A percentile compares a stretch with the other conserved stretches of the same genome.
phyloP scores from a whole-genome alignment of 2,113 vertebrate genomes.

The Butorides virescens region DNA sequence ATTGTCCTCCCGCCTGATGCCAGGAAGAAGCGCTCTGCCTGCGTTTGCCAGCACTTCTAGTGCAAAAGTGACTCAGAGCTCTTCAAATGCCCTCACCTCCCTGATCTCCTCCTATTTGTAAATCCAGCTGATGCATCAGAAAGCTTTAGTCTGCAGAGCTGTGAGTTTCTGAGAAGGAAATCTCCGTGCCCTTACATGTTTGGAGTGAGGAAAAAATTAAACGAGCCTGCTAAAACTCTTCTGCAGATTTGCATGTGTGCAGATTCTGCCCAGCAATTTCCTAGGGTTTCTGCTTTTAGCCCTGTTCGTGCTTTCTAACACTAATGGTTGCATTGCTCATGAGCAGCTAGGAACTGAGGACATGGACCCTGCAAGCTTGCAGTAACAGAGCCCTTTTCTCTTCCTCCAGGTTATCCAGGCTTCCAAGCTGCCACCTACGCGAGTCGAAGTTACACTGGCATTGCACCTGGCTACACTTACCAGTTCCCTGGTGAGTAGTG shows the following conservation, averaged over 20 bases:
- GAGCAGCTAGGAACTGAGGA: not conserved
- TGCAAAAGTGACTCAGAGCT: not conserved
- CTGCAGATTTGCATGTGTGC: fast-evolving
- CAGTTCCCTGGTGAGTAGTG: slow-evolving; percentile 96
- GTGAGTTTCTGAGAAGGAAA: not conserved
- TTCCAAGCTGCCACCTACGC: slow-evolving; percentile 98
- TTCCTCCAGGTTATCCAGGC: slow-evolving; percentile 89
- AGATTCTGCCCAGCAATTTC: not conserved
- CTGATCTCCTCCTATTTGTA: not conserved
- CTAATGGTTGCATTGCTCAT: fast-evolving
- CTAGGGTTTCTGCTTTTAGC: not conserved
- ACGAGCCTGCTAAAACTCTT: not conserved
- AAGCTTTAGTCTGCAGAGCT: not conserved
- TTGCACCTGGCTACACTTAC: slow-evolving; percentile 97
- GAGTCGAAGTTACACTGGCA: slow-evolving; percentile 94
- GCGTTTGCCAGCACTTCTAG: not conserved
- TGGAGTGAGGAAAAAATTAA: not conserved
- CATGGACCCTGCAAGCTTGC: not conserved
- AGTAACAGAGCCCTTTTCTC: slow-evolving; percentile 3
- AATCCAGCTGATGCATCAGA: slow-evolving; percentile 20
- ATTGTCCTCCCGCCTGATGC: fast-evolving
- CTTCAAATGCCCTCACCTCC: not conserved
- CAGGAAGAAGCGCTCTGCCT: not conserved
- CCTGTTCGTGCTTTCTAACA: not conserved
- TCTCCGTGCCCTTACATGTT: not conserved